Conservation (phyloP, 2,797 vertebrate genomes). For the Onychomys leucogaster region DNA sequence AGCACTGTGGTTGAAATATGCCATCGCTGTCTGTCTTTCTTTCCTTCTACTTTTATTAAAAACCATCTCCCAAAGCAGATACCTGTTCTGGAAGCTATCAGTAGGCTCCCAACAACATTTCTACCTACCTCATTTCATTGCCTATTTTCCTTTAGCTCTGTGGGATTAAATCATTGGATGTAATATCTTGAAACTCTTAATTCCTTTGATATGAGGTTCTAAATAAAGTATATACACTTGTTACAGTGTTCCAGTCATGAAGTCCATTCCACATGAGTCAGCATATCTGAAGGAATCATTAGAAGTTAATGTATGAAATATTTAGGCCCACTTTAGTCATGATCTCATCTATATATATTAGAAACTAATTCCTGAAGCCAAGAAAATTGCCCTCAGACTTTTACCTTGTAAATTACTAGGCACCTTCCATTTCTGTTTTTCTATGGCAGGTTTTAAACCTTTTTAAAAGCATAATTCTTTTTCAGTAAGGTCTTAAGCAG, state of each 20-base stretch:
- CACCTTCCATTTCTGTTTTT: background rate
- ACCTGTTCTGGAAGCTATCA: background rate
- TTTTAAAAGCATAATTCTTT: conserved; percentile 42
- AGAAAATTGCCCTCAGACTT: conserved; percentile 12
- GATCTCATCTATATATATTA: background rate
- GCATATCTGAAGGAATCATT: conserved; percentile 22
- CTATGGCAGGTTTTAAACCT: background rate
- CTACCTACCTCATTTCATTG: background rate
- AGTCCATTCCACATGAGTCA: background rate
- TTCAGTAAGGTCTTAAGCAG: conserved; percentile 42
- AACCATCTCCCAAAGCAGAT: conserved; percentile 15
- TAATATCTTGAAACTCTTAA: background rate
- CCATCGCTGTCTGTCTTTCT: background rate
- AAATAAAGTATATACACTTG: background rate
- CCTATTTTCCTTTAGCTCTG: conserved; percentile 22
- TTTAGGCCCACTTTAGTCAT: conserved; percentile 40
- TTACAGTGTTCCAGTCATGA: conserved; percentile 17
- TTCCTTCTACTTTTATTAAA: background rate
- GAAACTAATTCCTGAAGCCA: conserved; percentile 42
- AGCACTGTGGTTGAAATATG: background rate
- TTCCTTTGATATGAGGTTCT: background rate
- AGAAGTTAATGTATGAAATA: background rate
- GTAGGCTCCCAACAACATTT: background rate
- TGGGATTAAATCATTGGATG: background rate
- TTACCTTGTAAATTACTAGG: conserved; percentile 20